Conservation (phyloP, 2,113 vertebrate species). For the Ammodytes marinus region DNA sequence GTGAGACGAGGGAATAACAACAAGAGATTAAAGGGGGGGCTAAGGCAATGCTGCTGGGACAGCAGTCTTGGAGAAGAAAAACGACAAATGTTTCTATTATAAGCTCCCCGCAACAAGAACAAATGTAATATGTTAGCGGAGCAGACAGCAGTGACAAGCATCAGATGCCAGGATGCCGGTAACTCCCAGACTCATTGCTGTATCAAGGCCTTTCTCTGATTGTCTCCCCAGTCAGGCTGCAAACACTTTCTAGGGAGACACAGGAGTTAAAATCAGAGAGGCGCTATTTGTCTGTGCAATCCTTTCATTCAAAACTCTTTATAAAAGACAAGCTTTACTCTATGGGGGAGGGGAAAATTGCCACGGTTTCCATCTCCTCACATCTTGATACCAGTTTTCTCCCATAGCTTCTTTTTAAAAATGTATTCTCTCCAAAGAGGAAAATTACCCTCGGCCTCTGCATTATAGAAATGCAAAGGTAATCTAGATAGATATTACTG, state of each 20-base stretch:
- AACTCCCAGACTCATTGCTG: slow-evolving; percentile 36
- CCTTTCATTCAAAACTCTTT: slow-evolving; percentile 56
- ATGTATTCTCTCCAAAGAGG: slow-evolving; percentile 22
- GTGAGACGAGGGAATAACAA: slow-evolving; percentile 20
- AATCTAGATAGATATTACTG: slow-evolving; percentile 42
- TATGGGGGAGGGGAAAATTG: slow-evolving; percentile 13
- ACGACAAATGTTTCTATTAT: slow-evolving; percentile 49
- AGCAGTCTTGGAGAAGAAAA: slow-evolving; percentile 7
- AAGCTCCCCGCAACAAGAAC: slow-evolving; percentile 57
- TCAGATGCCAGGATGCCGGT: slow-evolving; percentile 38
- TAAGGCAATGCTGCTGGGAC: slow-evolving; percentile 22
- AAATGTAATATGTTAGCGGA: slow-evolving; percentile 48
- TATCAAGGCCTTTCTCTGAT: slow-evolving; percentile 41
- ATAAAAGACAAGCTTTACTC: slow-evolving; percentile 30
- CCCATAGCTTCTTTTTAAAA: slow-evolving; percentile 4
- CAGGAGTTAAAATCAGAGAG: slow-evolving; percentile 55
- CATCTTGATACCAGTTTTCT: slow-evolving; percentile 14
- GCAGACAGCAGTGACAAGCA: slow-evolving; percentile 49
- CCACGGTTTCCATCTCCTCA: slow-evolving; percentile 48
- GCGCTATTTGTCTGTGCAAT: slow-evolving; percentile 42
- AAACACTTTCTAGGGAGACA: slow-evolving; percentile 51
- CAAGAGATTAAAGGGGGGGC: slow-evolving; percentile 32
- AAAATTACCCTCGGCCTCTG: slow-evolving; percentile 29
- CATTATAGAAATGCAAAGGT: slow-evolving; percentile 6
- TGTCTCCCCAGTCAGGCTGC: slow-evolving; percentile 42